Evolutionary conservation across 1,140 invertebrate genomes (phyloP).

Genomic region (Neodiprion virginianus): DNA sequence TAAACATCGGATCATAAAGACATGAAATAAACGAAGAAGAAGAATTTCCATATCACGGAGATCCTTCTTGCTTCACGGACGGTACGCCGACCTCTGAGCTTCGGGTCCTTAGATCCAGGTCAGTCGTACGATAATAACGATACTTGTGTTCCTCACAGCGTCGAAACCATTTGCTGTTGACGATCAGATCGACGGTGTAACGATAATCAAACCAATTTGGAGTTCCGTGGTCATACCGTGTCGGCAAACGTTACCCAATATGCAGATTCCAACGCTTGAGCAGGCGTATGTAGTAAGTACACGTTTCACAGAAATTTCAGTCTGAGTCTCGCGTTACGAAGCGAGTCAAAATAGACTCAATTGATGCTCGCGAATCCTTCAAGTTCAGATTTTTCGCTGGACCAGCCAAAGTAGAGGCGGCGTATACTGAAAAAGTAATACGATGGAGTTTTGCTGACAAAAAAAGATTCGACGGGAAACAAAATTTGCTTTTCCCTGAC

Average conservation of each 20-base stretch:
- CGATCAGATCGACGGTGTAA: slow-evolving; percentile 55
- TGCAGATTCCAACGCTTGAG: slow-evolving; percentile 64
- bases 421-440: too few relatives aligned
- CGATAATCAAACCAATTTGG: slow-evolving; percentile 50
- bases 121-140: too few relatives aligned
- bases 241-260: slow-evolving; percentile 71
- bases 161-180: slow-evolving; percentile 54
- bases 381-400: too few relatives aligned
- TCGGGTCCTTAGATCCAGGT: background rate
- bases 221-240: slow-evolving; percentile 67
- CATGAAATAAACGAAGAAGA: too few relatives aligned
- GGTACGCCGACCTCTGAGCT: background rate
- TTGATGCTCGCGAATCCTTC: too few relatives aligned
- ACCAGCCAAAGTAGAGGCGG: too few relatives aligned
- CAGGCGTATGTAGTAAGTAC: slow-evolving; percentile 30
- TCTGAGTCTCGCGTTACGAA: too few relatives aligned
- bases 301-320: slow-evolving; percentile 36
- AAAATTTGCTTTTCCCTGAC: slow-evolving; percentile 29
- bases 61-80: slow-evolving; percentile 16
- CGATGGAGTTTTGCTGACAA: too few relatives aligned
- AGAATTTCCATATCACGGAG: slow-evolving; percentile 10
- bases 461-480: too few relatives aligned
- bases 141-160: too few relatives aligned
- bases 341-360: slow-evolving; percentile 11
- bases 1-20: too few relatives aligned